phyloP scores from a whole-genome alignment of 1,140 invertebrate species.

The Drosophila pachea region DNA sequence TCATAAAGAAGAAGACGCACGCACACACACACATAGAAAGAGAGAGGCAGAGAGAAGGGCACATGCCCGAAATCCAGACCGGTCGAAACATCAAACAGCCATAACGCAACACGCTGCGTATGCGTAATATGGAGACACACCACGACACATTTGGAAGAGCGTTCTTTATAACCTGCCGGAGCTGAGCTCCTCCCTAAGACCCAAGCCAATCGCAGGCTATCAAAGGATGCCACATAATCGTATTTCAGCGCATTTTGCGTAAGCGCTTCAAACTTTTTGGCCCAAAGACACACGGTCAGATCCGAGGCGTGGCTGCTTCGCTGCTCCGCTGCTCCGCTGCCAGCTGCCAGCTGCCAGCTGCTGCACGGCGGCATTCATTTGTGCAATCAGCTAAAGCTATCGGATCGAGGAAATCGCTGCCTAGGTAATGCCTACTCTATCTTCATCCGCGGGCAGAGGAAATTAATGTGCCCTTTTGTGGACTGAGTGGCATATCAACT shows the following conservation, averaged over 20 bases:
- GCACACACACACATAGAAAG: slow-evolving; percentile 1
- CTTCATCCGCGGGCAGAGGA: slow-evolving; percentile 50
- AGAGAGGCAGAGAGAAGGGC: neutral
- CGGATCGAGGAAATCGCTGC: slow-evolving; percentile 46
- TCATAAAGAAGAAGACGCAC: slow-evolving; percentile 58
- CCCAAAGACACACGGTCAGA: slow-evolving; percentile 5
- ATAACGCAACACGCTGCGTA: slow-evolving; percentile 64
- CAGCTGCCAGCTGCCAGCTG: slow-evolving; percentile 21
- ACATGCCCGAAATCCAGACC: slow-evolving; percentile 17
- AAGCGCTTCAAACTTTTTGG: slow-evolving; percentile 34
- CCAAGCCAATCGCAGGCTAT: neutral
- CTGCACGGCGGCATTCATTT: slow-evolving; percentile 39
- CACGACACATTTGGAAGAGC: slow-evolving; percentile 14
- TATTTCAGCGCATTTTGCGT: slow-evolving; percentile 44
- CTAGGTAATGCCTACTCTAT: slow-evolving; percentile 53
- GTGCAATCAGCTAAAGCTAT: slow-evolving; percentile 69
- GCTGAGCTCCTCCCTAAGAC: neutral
- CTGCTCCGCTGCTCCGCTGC: neutral
- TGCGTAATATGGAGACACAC: slow-evolving; percentile 56
- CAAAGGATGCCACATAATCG: slow-evolving; percentile 29
- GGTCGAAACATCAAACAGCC: slow-evolving; percentile 63
- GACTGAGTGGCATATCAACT: slow-evolving; percentile 32
- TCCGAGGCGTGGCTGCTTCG: slow-evolving; percentile 1
- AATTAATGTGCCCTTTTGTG: slow-evolving; percentile 75
- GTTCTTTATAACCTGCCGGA: slow-evolving; percentile 21